phyloP scores from a whole-genome alignment of 2,888 invertebrate species.

The Deroplatys truncata region DNA sequence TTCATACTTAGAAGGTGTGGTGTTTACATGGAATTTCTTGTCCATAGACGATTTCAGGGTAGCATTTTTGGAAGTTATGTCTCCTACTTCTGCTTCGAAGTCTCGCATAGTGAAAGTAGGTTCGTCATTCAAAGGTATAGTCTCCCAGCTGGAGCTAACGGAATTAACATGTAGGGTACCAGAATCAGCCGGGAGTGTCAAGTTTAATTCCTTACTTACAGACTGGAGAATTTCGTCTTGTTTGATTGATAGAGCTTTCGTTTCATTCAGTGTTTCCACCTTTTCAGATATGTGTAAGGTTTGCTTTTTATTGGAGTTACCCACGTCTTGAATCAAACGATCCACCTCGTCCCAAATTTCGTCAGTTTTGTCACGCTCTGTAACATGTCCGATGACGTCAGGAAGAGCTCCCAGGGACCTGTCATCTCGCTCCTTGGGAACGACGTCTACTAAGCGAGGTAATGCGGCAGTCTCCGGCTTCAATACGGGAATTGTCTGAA shows the following conservation, averaged over 20 bases:
- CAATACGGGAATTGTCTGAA: constrained; percentile 21
- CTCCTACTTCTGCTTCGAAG: too few relatives aligned
- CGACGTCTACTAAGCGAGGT: constrained; percentile 67
- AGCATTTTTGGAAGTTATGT: too few relatives aligned
- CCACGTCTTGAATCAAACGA: background rate
- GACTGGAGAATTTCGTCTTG: background rate
- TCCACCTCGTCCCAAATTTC: background rate
- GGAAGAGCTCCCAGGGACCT: background rate
- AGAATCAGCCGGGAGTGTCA: background rate
- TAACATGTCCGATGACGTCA: background rate
- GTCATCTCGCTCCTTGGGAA: constrained; percentile 50
- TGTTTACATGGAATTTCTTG: too few relatives aligned
- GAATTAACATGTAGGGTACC: background rate
- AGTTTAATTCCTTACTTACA: background rate
- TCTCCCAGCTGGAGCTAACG: background rate
- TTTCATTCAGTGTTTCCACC: background rate
- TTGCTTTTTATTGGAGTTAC: background rate
- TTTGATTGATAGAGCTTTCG: background rate
- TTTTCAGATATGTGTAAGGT: background rate
- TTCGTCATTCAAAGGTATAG: background rate
- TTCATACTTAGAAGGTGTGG: too few relatives aligned
- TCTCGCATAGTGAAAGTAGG: too few relatives aligned
- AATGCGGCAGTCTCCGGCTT: constrained; percentile 41
- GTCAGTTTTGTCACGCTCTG: background rate
- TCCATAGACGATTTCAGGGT: too few relatives aligned